Evolutionary conservation across 1,140 invertebrate genomes (phyloP).

Genomic region (Eueides isabella): DNA sequence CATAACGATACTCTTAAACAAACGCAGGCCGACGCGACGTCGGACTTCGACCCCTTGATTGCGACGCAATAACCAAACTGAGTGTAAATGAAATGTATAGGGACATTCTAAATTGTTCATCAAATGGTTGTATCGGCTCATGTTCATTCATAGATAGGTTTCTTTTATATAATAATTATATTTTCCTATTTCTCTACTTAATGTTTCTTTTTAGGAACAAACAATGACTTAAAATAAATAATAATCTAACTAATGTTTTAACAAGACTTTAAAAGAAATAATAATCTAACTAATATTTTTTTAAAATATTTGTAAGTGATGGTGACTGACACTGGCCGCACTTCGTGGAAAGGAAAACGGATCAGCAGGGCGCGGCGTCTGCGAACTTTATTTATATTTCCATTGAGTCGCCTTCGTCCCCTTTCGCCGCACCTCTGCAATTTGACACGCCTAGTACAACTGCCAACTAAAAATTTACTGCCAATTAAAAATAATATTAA

Average conservation of each 20-base stretch:
- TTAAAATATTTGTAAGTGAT: conserved; percentile 1
- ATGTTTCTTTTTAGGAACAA: neutral
- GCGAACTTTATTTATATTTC: conserved; percentile 61
- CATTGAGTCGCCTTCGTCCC: conserved; percentile 52
- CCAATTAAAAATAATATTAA: neutral
- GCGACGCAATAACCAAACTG: conserved; percentile 35
- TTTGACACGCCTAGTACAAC: conserved; percentile 39
- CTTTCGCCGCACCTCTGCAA: conserved; percentile 42
- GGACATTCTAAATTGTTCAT: neutral
- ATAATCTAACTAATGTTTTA: too few relatives aligned
- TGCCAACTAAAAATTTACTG: too few relatives aligned
- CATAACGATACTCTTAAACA: conserved; percentile 30
- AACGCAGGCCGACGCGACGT: conserved; percentile 15
- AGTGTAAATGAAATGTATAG: neutral
- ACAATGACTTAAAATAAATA: too few relatives aligned
- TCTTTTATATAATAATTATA: neutral
- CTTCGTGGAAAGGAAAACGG: conserved; percentile 63
- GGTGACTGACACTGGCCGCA: conserved; percentile 30
- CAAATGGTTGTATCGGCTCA: neutral
- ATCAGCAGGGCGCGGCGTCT: conserved; percentile 60
- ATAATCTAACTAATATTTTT: too few relatives aligned
- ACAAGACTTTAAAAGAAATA: too few relatives aligned
- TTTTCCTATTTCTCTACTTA: neutral
- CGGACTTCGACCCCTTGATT: conserved; percentile 37
- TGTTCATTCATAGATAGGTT: neutral